These are phyloP conservation scores for Origma solitaria DNA, from an alignment of 2,113 vertebrate species.

Conservation along the genomic window DNA sequence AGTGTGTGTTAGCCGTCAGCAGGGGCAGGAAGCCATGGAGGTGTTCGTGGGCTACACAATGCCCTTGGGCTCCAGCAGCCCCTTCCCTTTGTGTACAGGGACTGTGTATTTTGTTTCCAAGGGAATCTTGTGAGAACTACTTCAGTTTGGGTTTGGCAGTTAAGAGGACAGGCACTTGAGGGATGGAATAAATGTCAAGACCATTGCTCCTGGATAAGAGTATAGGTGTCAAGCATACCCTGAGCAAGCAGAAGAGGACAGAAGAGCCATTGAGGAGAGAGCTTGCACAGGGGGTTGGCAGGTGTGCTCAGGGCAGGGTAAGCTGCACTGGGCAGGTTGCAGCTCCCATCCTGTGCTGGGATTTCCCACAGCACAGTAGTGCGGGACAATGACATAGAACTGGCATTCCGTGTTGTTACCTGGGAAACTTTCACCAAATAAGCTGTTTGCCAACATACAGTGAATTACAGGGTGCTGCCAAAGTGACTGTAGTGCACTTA, in stretches of 20 bases:
- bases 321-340: neutral
- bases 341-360: fast-evolving
- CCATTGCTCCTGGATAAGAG: neutral
- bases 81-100: neutral
- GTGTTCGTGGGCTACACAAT: neutral
- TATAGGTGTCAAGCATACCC: neutral
- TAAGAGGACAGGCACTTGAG: conserved; percentile 26
- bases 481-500: neutral
- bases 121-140: conserved; percentile 38
- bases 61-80: neutral
- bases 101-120: conserved; percentile 38
- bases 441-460: neutral
- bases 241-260: neutral
- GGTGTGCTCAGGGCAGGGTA: neutral
- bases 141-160: conserved; percentile 38
- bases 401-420: fast-evolving
- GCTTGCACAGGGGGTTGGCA: neutral
- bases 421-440: neutral
- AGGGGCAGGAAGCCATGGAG: neutral
- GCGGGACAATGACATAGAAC: neutral
- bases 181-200: conserved; percentile 42
- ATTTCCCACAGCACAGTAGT: neutral
- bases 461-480: neutral
- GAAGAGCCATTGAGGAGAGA: neutral
- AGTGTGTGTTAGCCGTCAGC: neutral